Base-by-base conservation (phyloP, 1,140 invertebrate species). In the Pseudoatta argentina region DNA sequence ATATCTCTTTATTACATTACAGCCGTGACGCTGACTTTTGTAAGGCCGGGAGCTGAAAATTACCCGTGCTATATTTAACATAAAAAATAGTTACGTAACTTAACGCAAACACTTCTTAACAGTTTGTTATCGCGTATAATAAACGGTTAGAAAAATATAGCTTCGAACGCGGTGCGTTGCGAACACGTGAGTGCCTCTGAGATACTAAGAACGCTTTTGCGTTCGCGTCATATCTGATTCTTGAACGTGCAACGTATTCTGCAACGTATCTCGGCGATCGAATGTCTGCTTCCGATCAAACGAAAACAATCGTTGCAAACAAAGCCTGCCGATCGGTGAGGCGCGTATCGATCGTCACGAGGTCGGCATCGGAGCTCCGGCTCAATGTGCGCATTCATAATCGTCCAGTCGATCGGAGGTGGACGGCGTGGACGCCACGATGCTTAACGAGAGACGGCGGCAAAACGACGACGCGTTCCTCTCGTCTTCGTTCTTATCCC, bases 241-340 rank as follows among this genome's bases (percentile, higher is more conserved):
- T 64, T 14, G 21, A 30, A 44, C 27, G 30, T 2, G 51, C 24
- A 30, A 21, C 44, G n/a, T 66, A 77, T 77, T 34, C 64, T 3
- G 63, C 34, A 34, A 48, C 48, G 48, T 66, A 78, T 85, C 75
- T 78, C 59, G 69, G 6, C 61, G 75, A 85, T 85, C 82, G 53
- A 72, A 85, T 34, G 73, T 85, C 59, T 57, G 82, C 75, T 78
- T 76, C 71, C 61, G 82, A 85, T 78, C 44, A 48, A 30, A 44
- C 72, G 82, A 78, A 85, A 85, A 85, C 82, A 85, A 85, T 85
- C 82, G 82, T 34, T 7, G 73, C 66, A n/a, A 61, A 71, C 66
- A 39, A 53, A 59, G 51, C 21, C 27, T 27, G 66, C 48, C 44
- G 51, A 88, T 85, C 73, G 69, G 21, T 30, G 24, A 69, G 57